phyloP scores from a whole-genome alignment of 2,888 invertebrate species.

The Cactoblastis cactorum region DNA sequence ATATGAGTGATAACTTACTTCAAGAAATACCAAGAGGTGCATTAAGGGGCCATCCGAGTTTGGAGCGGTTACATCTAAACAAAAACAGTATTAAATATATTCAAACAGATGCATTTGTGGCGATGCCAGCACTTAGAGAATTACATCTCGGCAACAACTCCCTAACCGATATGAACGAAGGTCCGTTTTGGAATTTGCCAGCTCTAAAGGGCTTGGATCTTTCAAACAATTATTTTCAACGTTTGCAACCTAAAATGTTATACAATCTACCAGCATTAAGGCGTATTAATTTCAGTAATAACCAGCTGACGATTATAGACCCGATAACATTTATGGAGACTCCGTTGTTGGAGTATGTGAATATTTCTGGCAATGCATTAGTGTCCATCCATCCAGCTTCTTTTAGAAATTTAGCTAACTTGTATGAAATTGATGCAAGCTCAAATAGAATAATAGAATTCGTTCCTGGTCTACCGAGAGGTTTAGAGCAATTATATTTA shows the following conservation, averaged over 20 bases:
- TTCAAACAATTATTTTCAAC: conserved; percentile 85
- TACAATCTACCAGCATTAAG: conserved; percentile 87
- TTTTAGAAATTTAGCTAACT: conserved; percentile 84
- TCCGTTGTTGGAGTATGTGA: conserved; percentile 86
- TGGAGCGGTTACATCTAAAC: conserved; percentile 90
- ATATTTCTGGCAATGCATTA: conserved; percentile 87
- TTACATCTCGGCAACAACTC: conserved; percentile 91
- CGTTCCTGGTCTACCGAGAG: conserved; percentile 87
- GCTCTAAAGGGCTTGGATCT: conserved; percentile 91
- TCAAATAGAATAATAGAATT: conserved; percentile 86
- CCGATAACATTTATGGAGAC: conserved; percentile 86
- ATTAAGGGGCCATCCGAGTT: conserved; percentile 86
- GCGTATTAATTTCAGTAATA: conserved; percentile 87
- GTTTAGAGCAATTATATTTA: conserved; percentile 86
- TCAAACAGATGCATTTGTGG: conserved; percentile 88
- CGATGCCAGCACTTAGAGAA: conserved; percentile 90
- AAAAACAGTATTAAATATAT: conserved; percentile 87
- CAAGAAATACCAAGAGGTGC: conserved; percentile 88
- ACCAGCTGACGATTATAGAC: conserved; percentile 84
- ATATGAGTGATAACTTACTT: conserved; percentile 88
- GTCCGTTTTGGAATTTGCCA: conserved; percentile 91
- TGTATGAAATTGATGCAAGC: conserved; percentile 89
- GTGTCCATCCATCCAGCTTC: conserved; percentile 86
- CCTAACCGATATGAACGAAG: conserved; percentile 83
- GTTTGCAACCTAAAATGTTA: conserved; percentile 85